phyloP scores from a whole-genome alignment of 2,888 invertebrate genomes.

The Cabera pusaria region DNA sequence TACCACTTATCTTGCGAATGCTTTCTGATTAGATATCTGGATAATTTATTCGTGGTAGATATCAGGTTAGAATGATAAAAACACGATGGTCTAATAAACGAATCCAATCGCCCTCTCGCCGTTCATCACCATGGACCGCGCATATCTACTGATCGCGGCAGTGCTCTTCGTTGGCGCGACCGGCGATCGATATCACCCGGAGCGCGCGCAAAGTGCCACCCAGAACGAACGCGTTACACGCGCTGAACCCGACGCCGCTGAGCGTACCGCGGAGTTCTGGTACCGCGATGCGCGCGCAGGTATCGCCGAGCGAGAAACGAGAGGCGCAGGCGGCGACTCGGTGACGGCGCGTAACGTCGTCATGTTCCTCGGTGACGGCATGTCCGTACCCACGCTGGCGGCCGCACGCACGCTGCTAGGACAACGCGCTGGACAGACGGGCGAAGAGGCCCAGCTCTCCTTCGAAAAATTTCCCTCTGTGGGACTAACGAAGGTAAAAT shows the following conservation, averaged over 20 bases:
- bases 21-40: too few relatives aligned
- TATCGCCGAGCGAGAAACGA: slow-evolving; percentile 49
- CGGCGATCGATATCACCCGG: slow-evolving; percentile 25
- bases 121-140: slow-evolving; percentile 19
- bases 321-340: slow-evolving; percentile 12
- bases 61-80: slow-evolving; percentile 15
- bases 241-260: slow-evolving; percentile 12
- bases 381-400: slow-evolving; percentile 87
- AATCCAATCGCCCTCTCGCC: slow-evolving; percentile 8
- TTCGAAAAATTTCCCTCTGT: slow-evolving; percentile 85
- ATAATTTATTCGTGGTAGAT: too few relatives aligned
- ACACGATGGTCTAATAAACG: not conserved
- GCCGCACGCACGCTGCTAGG: slow-evolving; percentile 84
- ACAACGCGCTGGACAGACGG: slow-evolving; percentile 70
- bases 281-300: slow-evolving; percentile 30
- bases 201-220: not conserved
- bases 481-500: slow-evolving; percentile 54
- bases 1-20: slow-evolving; percentile 8
- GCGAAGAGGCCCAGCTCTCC: slow-evolving; percentile 82
- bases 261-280: slow-evolving; percentile 28
- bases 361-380: slow-evolving; percentile 88
- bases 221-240: not conserved
- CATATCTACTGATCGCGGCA: slow-evolving; percentile 6
- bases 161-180: slow-evolving; percentile 6
- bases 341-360: slow-evolving; percentile 83